Conservation (phyloP, 2,888 invertebrate species). For the Halictus quadricinctus region DNA sequence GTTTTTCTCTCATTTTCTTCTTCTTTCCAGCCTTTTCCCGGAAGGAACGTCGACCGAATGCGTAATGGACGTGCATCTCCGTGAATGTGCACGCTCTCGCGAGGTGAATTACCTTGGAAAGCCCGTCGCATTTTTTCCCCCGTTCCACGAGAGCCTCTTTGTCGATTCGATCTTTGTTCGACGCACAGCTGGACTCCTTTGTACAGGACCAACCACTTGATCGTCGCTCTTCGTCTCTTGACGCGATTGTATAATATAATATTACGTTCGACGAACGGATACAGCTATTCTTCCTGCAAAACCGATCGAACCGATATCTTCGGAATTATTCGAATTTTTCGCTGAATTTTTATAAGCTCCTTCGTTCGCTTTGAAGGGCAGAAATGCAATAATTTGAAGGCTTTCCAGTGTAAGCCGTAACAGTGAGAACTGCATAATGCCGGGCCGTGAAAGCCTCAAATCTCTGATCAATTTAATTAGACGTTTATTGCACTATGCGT, state of each 20-base stretch:
- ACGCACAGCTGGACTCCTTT: constrained; percentile 16
- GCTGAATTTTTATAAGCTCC: background rate
- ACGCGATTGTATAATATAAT: background rate
- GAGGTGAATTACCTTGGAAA: constrained; percentile 58
- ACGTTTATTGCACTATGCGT: too few species aligned
- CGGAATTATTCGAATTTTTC: background rate
- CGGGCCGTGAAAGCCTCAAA: too few species aligned
- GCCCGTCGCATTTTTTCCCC: constrained; percentile 25
- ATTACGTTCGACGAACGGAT: background rate
- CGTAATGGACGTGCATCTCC: constrained; percentile 53
- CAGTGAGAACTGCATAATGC: too few species aligned
- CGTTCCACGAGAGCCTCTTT: constrained; percentile 25
- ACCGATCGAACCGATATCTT: background rate
- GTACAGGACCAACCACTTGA: background rate
- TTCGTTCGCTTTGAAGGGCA: background rate
- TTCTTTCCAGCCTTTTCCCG: constrained; percentile 51
- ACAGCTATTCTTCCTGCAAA: too few species aligned
- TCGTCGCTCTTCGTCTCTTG: background rate
- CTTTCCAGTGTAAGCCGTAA: too few species aligned
- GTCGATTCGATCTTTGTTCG: constrained; percentile 27
- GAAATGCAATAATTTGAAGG: too few species aligned
- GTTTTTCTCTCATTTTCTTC: constrained; percentile 20
- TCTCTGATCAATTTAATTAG: too few species aligned
- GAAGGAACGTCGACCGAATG: constrained; percentile 63
- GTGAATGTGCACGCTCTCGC: constrained; percentile 40